phyloP scores from a whole-genome alignment of 2,888 invertebrate species.

The Drosophila recens region DNA sequence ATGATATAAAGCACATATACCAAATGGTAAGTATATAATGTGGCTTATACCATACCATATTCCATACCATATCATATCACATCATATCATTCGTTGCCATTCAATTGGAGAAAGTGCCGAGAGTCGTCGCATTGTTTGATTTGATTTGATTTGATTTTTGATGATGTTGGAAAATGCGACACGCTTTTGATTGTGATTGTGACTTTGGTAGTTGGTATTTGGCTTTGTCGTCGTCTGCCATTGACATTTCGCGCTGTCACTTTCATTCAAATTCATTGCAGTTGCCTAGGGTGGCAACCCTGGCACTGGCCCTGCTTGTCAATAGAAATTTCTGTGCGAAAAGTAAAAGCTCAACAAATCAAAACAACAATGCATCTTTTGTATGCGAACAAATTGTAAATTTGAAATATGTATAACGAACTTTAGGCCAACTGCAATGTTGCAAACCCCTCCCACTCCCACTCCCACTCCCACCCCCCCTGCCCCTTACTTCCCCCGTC shows the following conservation, averaged over 20 bases:
- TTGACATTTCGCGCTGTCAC: conserved; percentile 60
- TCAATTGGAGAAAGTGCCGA: conserved; percentile 61
- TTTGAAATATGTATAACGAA: conserved; percentile 28
- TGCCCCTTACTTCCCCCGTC: too few species aligned
- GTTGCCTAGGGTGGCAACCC: conserved; percentile 41
- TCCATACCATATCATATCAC: conserved; percentile 11
- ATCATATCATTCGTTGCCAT: conserved; percentile 26
- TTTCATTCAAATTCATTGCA: conserved; percentile 72
- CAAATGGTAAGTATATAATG: neutral
- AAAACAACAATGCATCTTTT: conserved; percentile 53
- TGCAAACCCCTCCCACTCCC: neutral
- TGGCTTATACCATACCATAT: neutral
- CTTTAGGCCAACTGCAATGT: conserved; percentile 8
- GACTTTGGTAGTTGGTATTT: neutral
- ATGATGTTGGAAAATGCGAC: conserved; percentile 68
- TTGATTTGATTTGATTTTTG: conserved; percentile 23
- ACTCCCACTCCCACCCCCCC: neutral
- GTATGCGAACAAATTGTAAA: conserved; percentile 41
- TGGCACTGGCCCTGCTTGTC: conserved; percentile 22
- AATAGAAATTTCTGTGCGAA: conserved; percentile 56
- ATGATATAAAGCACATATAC: neutral
- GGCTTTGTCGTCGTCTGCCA: conserved; percentile 44
- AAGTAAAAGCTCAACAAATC: conserved; percentile 41
- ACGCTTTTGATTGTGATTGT: conserved; percentile 62
- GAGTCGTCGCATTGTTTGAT: conserved; percentile 14